Base-by-base conservation (phyloP, 2,113 vertebrate species). In the Campylorhamphus procurvoides region DNA sequence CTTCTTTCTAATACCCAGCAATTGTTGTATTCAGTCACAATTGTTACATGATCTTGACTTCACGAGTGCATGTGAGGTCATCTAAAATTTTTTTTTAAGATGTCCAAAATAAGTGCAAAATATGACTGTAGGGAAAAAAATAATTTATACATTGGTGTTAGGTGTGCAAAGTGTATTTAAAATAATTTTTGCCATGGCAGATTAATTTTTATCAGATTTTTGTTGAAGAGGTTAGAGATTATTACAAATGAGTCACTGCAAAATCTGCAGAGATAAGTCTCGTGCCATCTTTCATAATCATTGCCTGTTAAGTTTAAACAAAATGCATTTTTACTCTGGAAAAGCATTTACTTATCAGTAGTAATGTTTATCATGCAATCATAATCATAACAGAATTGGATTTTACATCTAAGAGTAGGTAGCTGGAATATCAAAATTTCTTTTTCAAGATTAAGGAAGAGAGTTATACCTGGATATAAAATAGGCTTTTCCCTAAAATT, bases 201-300 rank as follows among this genome's bases (percentile, higher is more conserved):
- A 22, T 77, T 91, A 85, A 29, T 58, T 95, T 66, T 53, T 85
- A 93, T 42, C n/a, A 89, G 17, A 39, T 64, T 91, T 86, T 95
- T 96, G 22, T 40, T 86, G 31, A 73, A 50, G 44, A 68, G 10
- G 53, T 39, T 55, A 69, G 68, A 92, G 74, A 68, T 80, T 96
- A 55, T 87, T 85, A 58, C 35, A 35, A 91, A 60, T 40, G 25
- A 80, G 17, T 94, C 60, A 93, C 5, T 62, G 33, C 50, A 64
- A 75, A 90, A 91, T 87, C 71, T 82, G 77, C 73, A 46, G 35
- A 84, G 82, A 56, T 44, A 58, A 47, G 78, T 79, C 49, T 89
- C 15, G 14, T 31, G 16, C 73, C 86, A 29, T 59, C 60, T 92
- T 74, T 87, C 52, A 56, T 27, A 18, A 5, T 31, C 20, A 27